Conservation (phyloP, 2,888 invertebrate species). For the Phortica magna region DNA sequence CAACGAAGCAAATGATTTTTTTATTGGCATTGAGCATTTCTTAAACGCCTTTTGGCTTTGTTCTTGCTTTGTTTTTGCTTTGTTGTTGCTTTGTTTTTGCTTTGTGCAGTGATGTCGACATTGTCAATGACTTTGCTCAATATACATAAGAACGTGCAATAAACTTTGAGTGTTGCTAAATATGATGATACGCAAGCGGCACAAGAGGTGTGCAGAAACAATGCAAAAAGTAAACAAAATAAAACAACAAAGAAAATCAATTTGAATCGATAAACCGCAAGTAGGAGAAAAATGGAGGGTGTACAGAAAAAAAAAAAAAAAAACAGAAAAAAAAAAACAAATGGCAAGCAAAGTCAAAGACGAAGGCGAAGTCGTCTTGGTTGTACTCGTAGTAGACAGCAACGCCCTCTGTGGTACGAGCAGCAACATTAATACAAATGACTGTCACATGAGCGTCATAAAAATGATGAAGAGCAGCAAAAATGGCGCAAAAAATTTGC, state of each 20-base stretch:
- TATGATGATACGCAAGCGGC: background rate
- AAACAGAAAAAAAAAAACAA: background rate
- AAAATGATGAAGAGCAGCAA: slow-evolving; percentile 64
- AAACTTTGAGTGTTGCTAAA: background rate
- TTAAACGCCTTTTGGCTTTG: background rate
- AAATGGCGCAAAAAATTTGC: slow-evolving; percentile 50
- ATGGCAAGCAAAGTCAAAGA: background rate
- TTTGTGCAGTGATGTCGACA: background rate
- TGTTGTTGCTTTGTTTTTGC: background rate
- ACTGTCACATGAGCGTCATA: slow-evolving; percentile 70
- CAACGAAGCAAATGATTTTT: background rate
- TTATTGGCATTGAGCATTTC: slow-evolving; percentile 12
- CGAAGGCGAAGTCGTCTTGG: background rate
- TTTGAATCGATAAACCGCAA: slow-evolving; percentile 69
- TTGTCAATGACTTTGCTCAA: too few relatives aligned
- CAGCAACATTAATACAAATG: slow-evolving; percentile 66
- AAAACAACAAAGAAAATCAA: slow-evolving; percentile 59
- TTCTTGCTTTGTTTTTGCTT: slow-evolving; percentile 5
- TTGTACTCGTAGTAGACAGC: too few relatives aligned
- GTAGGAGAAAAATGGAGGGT: slow-evolving; percentile 40
- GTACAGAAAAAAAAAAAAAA: too few relatives aligned
- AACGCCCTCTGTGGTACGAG: slow-evolving; percentile 43
- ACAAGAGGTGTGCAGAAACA: background rate
- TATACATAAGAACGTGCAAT: slow-evolving; percentile 10
- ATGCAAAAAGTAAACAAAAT: slow-evolving; percentile 37